Percentiles rank a stretch among this genome's conserved stretches.
These are phyloP conservation scores for Operophtera brumata DNA, from an alignment of 2,888 invertebrate genomes.

Conservation along the genomic window DNA sequence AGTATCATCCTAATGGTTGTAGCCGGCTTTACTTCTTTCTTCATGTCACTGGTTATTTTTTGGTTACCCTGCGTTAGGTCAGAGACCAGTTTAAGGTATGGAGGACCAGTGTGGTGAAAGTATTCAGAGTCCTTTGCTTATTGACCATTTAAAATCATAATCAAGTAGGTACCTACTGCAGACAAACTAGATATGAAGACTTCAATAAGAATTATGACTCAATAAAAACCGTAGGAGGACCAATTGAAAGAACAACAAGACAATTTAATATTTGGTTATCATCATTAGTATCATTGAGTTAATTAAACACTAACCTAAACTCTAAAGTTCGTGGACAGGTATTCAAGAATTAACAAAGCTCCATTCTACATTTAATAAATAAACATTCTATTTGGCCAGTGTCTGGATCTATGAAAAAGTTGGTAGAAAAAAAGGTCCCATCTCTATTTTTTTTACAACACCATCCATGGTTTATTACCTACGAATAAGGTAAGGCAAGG, in stretches of 20 bases:
- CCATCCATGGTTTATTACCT: not conserved
- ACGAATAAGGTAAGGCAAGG: constrained; percentile 12
- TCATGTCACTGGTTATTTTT: too few relatives aligned
- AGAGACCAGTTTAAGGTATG: too few relatives aligned
- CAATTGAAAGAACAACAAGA: constrained; percentile 7
- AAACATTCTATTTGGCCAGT: constrained; percentile 5
- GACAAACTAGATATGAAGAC: not conserved
- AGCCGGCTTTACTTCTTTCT: too few relatives aligned
- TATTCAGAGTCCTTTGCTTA: too few relatives aligned
- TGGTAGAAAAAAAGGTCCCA: not conserved
- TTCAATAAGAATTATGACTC: constrained; percentile 10
- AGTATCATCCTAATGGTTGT: too few relatives aligned
- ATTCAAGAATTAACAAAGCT: too few relatives aligned
- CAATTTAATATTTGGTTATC: constrained; percentile 3
- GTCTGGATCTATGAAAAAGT: not conserved
- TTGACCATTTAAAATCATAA: not conserved
- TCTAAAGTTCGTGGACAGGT: too few relatives aligned
- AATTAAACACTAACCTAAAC: too few relatives aligned
- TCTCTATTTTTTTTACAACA: constrained; percentile 8
- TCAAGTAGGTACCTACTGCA: not conserved
- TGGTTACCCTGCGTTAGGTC: too few relatives aligned
- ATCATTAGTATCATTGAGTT: too few relatives aligned
- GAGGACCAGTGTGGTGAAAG: too few relatives aligned
- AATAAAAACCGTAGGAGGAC: constrained; percentile 2
- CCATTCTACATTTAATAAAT: not conserved